These are phyloP conservation scores for Dendronephthya gigantea DNA, from an alignment of 64 coral and sea anemone species.

Conservation along the genomic window DNA sequence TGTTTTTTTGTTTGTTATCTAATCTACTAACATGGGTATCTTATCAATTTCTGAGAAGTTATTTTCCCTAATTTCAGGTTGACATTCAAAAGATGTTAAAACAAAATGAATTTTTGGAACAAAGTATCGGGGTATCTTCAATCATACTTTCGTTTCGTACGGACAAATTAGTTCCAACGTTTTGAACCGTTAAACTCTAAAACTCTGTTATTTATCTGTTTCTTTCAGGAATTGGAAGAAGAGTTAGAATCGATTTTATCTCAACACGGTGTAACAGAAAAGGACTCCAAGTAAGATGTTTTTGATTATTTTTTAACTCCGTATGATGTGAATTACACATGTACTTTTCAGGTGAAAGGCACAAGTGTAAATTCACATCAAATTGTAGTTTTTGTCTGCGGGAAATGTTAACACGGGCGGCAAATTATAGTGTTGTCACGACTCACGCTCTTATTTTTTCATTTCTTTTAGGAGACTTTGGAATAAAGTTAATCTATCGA, in stretches of 20 bases:
- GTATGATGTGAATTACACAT: too few species aligned
- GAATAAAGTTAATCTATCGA: constrained; percentile 46
- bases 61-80: constrained; percentile 44
- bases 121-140: constrained; percentile 72
- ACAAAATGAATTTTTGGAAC: constrained; percentile 93
- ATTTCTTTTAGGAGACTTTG: constrained; percentile 55
- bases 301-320: too few species aligned
- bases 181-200: neutral
- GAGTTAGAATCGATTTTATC: constrained; percentile 51
- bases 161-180: too few species aligned
- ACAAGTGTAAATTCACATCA: too few species aligned
- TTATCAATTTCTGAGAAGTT: too few species aligned
- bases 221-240: constrained; percentile 58
- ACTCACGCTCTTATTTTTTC: neutral
- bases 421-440: too few species aligned
- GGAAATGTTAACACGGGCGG: too few species aligned
- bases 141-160: too few species aligned
- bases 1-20: too few species aligned
- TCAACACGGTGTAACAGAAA: constrained; percentile 25
- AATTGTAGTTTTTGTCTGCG: neutral
- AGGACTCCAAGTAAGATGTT: constrained; percentile 39
- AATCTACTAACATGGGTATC: too few species aligned
- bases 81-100: constrained; percentile 91
- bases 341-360: too few species aligned
- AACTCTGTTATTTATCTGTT: neutral